Conservation (phyloP, 2,113 vertebrate species). For the Ceyx cyanopectus region DNA sequence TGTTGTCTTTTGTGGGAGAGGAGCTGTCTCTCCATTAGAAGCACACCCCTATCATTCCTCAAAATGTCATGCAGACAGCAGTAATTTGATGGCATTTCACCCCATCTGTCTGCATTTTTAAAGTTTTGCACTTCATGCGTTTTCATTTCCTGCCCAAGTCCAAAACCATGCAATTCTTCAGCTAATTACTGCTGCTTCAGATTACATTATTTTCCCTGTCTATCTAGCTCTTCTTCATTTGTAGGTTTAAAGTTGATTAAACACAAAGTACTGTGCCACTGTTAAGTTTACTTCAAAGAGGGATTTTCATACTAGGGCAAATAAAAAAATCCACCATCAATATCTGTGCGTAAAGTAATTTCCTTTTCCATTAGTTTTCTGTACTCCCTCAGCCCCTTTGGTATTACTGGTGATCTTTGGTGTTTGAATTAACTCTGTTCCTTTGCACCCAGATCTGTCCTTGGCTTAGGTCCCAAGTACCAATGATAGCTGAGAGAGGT, state of each 20-base stretch:
- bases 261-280: neutral
- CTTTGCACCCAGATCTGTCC: neutral
- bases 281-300: slow-evolving; percentile 33
- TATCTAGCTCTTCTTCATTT: slow-evolving; percentile 4
- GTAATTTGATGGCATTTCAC: neutral
- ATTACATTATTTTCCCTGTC: neutral
- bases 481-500: neutral
- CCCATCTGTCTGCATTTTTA: neutral
- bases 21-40: neutral
- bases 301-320: neutral
- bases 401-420: neutral
- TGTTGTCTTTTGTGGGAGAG: neutral
- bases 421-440: neutral
- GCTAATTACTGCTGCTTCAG: slow-evolving; percentile 10
- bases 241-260: slow-evolving; percentile 17
- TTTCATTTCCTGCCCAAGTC: slow-evolving; percentile 4
- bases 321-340: neutral
- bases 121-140: neutral
- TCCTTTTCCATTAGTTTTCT: slow-evolving; percentile 2
- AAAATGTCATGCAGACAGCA: neutral
- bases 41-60: neutral
- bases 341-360: neutral
- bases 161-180: slow-evolving; percentile 10
- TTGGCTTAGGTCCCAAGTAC: neutral
- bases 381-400: neutral